Percentiles rank a stretch among this genome's conserved stretches.
These are phyloP conservation scores for Sparus aurata DNA, from an alignment of 2,797 vertebrate species.

Conservation along the genomic window DNA sequence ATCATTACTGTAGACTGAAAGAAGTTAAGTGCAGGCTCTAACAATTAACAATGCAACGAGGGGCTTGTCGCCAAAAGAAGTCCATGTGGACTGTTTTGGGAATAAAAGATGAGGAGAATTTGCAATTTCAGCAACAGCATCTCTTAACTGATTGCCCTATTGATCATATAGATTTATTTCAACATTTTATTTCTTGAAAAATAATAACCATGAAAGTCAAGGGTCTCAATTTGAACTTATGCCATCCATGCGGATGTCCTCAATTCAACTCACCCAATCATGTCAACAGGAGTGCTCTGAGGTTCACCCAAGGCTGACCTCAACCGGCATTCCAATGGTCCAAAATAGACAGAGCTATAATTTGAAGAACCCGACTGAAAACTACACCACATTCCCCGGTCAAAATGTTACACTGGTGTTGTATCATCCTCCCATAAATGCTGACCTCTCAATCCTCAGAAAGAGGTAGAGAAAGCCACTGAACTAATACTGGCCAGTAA, in stretches of 20 bases:
- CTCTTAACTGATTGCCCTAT: background rate
- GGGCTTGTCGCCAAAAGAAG: background rate
- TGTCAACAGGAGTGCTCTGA: slow-evolving; percentile 32
- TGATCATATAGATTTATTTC: background rate
- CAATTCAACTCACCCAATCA: slow-evolving; percentile 43
- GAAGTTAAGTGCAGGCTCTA: background rate
- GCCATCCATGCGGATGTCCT: slow-evolving; percentile 35
- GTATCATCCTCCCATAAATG: slow-evolving; percentile 63
- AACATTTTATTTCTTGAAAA: background rate
- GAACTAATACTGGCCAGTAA: slow-evolving; percentile 60
- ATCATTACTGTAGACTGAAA: background rate
- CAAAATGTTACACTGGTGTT: slow-evolving; percentile 56
- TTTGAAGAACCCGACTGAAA: slow-evolving; percentile 65
- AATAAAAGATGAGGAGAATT: background rate
- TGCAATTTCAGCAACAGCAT: background rate
- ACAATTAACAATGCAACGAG: background rate
- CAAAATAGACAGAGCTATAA: slow-evolving; percentile 82
- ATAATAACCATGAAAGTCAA: background rate
- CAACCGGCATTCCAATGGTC: slow-evolving; percentile 69
- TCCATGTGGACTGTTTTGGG: background rate
- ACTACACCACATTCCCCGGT: slow-evolving; percentile 45
- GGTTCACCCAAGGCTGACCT: slow-evolving; percentile 66
- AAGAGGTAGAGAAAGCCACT: slow-evolving; percentile 21
- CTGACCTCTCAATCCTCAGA: slow-evolving; percentile 57
- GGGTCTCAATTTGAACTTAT: slow-evolving; percentile 26